Evolutionary conservation across 2,797 vertebrate genomes (phyloP).

Genomic region (Etheostoma nigrum): DNA sequence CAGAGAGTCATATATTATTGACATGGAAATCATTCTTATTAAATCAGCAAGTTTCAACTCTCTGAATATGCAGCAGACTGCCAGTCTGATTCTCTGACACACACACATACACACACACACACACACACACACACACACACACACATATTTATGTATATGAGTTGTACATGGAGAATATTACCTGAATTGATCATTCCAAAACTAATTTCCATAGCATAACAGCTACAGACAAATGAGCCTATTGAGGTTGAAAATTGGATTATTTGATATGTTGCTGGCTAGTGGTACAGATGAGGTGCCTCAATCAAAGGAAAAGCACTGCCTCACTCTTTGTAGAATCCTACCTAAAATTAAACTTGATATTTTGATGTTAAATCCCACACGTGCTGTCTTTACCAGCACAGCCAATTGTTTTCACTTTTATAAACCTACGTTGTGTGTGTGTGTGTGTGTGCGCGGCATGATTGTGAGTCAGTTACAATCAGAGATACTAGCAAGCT

Average conservation of each 20-base stretch:
- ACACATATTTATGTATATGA: constrained; percentile 28
- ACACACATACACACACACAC: background rate
- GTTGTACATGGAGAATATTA: constrained; percentile 44
- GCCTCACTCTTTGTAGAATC: constrained; percentile 15
- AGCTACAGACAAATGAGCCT: constrained; percentile 44
- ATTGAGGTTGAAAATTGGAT: constrained; percentile 62
- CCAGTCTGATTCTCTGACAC: constrained; percentile 30
- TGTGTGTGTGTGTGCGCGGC: constrained; percentile 11
- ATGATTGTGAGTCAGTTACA: constrained; percentile 47
- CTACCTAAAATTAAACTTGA: background rate
- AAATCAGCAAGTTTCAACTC: constrained; percentile 76
- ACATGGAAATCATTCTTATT: constrained; percentile 80
- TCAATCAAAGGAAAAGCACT: constrained; percentile 37
- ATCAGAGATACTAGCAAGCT: constrained; percentile 2
- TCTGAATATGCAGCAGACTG: constrained; percentile 42
- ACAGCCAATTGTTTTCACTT: constrained; percentile 9
- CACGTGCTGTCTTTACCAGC: background rate
- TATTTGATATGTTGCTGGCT: constrained; percentile 50
- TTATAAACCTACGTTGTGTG: background rate
- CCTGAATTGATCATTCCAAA: constrained; percentile 61
- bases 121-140: background rate
- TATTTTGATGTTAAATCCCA: background rate
- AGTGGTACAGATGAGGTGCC: constrained; percentile 34
- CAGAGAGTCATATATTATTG: constrained; percentile 84
- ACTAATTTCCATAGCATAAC: constrained; percentile 47